phyloP scores from a whole-genome alignment of 2,113 vertebrate genomes.

The Muscicapa adusta region DNA sequence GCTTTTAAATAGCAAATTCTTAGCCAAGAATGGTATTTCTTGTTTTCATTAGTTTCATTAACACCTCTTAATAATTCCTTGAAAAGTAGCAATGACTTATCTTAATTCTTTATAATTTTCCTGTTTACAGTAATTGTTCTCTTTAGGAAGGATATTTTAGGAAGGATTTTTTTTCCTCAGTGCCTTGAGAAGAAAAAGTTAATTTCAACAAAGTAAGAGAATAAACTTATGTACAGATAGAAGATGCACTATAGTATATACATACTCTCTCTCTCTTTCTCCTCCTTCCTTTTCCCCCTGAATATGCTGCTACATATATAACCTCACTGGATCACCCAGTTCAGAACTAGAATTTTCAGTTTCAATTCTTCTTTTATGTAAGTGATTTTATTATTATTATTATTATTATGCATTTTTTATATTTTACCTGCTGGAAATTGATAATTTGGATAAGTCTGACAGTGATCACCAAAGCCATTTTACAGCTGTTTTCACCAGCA shows the following conservation, averaged over 20 bases:
- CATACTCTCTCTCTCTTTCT: background rate
- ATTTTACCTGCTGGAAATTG: background rate
- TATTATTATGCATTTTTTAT: background rate
- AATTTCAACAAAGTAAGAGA: background rate
- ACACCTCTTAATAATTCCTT: background rate
- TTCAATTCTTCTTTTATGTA: background rate
- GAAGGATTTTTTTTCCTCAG: background rate
- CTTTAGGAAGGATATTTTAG: background rate
- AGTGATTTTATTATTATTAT: too few relatives aligned
- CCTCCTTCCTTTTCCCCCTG: fast-evolving
- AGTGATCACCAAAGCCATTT: background rate
- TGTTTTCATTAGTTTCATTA: background rate
- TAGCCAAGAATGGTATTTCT: background rate
- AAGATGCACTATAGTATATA: background rate
- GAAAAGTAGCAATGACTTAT: background rate
- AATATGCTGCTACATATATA: background rate
- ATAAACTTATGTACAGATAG: background rate
- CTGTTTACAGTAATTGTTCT: background rate
- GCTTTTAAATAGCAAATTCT: background rate
- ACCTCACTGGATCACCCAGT: background rate
- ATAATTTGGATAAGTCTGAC: background rate
- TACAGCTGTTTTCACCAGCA: background rate
- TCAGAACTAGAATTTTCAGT: background rate
- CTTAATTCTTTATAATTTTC: background rate
- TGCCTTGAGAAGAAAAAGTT: background rate